A percentile compares a stretch with the other conserved stretches of the same genome.
These are phyloP conservation scores for Buphagus erythrorhynchus DNA, from an alignment of 2,797 vertebrate genomes.

Conservation along the genomic window DNA sequence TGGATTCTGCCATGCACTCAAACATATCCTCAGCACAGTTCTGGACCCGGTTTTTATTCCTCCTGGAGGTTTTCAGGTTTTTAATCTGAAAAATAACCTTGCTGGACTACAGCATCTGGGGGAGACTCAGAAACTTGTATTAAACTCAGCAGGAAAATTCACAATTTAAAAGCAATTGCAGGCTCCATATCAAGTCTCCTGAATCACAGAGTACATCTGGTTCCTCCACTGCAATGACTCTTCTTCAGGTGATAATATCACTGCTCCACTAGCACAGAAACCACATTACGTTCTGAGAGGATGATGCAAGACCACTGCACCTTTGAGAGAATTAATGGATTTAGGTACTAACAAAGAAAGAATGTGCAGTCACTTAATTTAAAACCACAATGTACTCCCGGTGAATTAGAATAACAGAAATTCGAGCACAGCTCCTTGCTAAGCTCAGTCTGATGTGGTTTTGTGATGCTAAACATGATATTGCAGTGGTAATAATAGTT, in stretches of 20 bases:
- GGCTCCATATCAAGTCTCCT: neutral
- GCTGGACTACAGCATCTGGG: neutral
- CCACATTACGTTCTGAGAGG: neutral
- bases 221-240: neutral
- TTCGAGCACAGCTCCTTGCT: neutral
- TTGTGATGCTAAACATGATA: neutral
- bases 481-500: neutral
- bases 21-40: neutral
- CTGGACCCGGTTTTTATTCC: neutral
- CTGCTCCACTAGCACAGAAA: neutral
- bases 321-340: neutral
- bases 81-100: neutral
- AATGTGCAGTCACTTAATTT: neutral
- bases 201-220: neutral
- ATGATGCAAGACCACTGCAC: neutral
- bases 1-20: neutral
- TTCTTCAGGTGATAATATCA: neutral
- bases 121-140: neutral
- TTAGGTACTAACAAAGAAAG: neutral
- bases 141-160: neutral
- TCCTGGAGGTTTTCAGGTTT: neutral
- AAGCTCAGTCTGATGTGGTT: neutral
- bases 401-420: neutral
- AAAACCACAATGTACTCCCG: neutral
- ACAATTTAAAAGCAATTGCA: neutral